Conservation (phyloP, 2,797 vertebrate genomes). For the Oophaga sylvatica region DNA sequence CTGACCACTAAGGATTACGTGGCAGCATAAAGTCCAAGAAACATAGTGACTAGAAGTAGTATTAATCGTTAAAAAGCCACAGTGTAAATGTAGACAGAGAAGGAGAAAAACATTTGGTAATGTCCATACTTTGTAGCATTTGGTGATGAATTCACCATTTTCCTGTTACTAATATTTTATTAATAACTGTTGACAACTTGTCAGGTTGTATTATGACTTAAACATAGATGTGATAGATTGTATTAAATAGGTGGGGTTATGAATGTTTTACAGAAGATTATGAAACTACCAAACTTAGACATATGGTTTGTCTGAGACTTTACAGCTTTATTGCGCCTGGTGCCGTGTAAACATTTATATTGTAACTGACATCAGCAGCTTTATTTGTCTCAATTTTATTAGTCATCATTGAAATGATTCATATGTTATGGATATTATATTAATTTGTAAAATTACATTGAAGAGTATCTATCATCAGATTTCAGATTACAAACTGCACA, state of each 20-base stretch:
- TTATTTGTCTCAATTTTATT: background rate
- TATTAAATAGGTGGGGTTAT: constrained; percentile 39
- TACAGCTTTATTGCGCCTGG: constrained; percentile 16
- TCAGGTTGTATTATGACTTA: constrained; percentile 36
- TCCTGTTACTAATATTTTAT: background rate
- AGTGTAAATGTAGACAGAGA: background rate
- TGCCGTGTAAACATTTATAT: constrained; percentile 55
- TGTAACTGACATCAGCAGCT: constrained; percentile 1
- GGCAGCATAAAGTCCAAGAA: background rate
- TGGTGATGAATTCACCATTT: background rate
- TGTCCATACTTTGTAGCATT: constrained; percentile 4
- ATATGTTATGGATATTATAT: background rate
- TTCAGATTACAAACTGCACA: too few relatives aligned
- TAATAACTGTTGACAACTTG: background rate
- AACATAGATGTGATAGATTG: constrained; percentile 27
- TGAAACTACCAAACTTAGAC: constrained; percentile 30
- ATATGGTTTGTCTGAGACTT: constrained; percentile 48
- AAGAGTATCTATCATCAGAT: too few relatives aligned
- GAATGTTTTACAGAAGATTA: constrained; percentile 28
- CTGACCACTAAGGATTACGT: background rate
- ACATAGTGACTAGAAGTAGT: background rate
- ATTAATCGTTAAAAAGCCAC: background rate
- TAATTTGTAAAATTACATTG: background rate
- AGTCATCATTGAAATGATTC: background rate
- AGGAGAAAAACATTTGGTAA: background rate